Evolutionary conservation across 2,888 invertebrate genomes (phyloP).

Genomic region (Tiliacea citrago): DNA sequence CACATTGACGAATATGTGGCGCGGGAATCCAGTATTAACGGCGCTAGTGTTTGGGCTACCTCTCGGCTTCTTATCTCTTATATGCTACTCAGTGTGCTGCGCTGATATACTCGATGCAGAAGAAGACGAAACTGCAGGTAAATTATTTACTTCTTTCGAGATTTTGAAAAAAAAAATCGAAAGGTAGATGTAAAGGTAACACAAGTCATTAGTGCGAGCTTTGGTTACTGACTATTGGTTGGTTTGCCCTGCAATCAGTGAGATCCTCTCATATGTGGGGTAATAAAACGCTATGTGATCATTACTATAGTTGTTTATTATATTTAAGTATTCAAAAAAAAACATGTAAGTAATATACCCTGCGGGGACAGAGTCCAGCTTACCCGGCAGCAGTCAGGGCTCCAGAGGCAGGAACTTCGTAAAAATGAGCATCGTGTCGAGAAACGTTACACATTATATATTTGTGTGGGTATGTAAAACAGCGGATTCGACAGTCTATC

Average conservation of each 20-base stretch:
- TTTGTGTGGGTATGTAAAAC: no score
- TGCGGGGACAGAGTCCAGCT: neutral
- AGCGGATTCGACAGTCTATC: no score
- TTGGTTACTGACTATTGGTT: neutral
- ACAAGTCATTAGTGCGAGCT: neutral
- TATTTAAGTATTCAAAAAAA: neutral
- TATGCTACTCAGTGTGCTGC: constrained; percentile 99
- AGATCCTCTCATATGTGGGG: neutral
- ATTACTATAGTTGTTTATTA: no score
- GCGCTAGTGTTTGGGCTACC: constrained; percentile 98
- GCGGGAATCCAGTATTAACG: constrained; percentile 97
- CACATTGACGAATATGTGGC: constrained; percentile 96
- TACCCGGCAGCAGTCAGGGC: neutral
- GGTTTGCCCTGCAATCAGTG: neutral
- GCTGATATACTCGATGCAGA: constrained; percentile 98
- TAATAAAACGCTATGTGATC: neutral
- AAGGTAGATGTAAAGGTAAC: neutral
- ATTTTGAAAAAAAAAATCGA: neutral
- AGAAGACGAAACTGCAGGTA: constrained; percentile 92
- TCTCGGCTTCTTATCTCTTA: constrained; percentile 97
- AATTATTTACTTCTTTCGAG: neutral
- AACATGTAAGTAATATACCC: neutral
- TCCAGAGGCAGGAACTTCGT: no score
- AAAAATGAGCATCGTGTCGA: no score
- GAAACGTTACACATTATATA: no score